Evolutionary conservation across 1,140 invertebrate genomes (phyloP).

Genomic region (Gerris buenoi): DNA sequence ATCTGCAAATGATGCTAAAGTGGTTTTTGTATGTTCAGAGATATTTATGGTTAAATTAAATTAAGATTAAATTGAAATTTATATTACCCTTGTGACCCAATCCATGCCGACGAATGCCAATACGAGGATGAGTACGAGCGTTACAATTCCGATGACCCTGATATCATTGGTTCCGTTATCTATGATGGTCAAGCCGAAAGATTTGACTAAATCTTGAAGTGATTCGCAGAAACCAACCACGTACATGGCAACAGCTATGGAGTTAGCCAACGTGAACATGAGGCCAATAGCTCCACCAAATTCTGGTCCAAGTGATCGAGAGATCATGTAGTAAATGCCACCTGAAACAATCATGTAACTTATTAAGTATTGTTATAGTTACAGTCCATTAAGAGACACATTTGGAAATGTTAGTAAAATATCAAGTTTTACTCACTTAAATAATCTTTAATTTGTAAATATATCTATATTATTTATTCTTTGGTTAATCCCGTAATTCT

Average conservation of each 20-base stretch:
- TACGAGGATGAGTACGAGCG: slow-evolving; percentile 53
- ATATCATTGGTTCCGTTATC: slow-evolving; percentile 44
- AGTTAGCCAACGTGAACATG: slow-evolving; percentile 82
- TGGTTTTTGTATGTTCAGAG: too few species aligned
- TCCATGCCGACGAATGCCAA: slow-evolving; percentile 82
- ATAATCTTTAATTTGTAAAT: too few species aligned
- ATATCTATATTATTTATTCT: too few species aligned
- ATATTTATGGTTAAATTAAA: too few species aligned
- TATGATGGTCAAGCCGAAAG: slow-evolving; percentile 37
- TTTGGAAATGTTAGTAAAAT: too few species aligned
- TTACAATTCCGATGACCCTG: slow-evolving; percentile 51
- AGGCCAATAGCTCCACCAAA: slow-evolving; percentile 80
- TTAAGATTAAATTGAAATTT: too few species aligned
- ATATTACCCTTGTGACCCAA: slow-evolving; percentile 76
- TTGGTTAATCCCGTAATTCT: too few species aligned
- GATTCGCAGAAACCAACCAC: slow-evolving; percentile 94
- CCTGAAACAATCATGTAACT: too few species aligned
- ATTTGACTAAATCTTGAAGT: slow-evolving; percentile 46
- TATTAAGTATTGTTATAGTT: too few species aligned
- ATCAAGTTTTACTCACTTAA: too few species aligned
- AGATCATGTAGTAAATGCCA: slow-evolving; percentile 96
- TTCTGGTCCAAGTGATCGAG: slow-evolving; percentile 84
- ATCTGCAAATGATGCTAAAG: too few species aligned
- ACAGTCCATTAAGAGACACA: too few species aligned
- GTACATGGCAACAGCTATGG: slow-evolving; percentile 94